Base-by-base conservation (phyloP, 2,797 vertebrate genomes). In the Chelon labrosus region DNA sequence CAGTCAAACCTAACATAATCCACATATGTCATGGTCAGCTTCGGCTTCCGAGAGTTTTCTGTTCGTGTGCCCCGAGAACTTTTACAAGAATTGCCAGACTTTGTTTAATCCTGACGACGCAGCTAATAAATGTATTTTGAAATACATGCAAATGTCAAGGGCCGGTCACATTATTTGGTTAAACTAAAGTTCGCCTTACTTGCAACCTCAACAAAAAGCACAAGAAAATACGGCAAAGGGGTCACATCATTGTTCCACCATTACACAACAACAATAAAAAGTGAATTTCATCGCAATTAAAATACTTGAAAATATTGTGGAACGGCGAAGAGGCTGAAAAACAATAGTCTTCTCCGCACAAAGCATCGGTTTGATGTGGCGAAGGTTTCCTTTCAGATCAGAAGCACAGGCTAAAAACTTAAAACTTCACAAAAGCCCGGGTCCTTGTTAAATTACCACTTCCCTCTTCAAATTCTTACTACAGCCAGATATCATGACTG, bases 341-440 rank as follows among this genome's bases (percentile, higher is more conserved):
- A 37, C 55, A 46, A 22, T 35, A 35, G 61, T 64, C 42, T 42
- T 22, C 14, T 38, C 54, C 31, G 25, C 37, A 22, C 22, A 46
- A 37, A 14, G 13, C 19, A 58, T 52, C 25, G 1, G 54, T 72
- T 73, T 76, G 61, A 80, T 72, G 72, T 72, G 69, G 79, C 59
- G 60, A 66, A 50, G 67, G 50, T 63, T 85, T 85, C 47, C 56
- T 50, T 47, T 79, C 20, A 63, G 49, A 69, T 82, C 46, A 63
- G 65, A 55, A 75, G 85, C 59, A 0, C 22, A 59, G 35, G 62
- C 56, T n/a, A 69, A 56, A 77, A 79, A 78, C 87, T 79, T 53
- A 83, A 86, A 85, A 76, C 81, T 85, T 87, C 69, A 84, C 71
- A 70, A 85, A 87, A 56, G 71, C 79, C 77, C 74, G 67, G 73